Evolutionary conservation across 1,140 invertebrate genomes (phyloP).

Genomic region (Drosophila nigromelanica): DNA sequence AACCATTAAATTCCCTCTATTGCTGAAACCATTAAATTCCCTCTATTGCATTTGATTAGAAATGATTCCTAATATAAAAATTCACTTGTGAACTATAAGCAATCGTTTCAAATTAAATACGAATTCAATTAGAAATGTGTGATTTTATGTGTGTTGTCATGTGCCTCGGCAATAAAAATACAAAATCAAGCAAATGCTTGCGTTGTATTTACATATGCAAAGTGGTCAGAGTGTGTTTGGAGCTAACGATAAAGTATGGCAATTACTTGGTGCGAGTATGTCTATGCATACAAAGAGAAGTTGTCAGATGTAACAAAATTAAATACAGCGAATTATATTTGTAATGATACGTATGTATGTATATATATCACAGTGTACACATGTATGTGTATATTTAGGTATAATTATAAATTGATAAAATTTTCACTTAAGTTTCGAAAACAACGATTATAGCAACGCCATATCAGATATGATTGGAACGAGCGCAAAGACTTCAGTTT

Average conservation of each 20-base stretch:
- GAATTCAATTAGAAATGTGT: constrained; percentile 48
- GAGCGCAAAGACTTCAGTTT: constrained; percentile 11
- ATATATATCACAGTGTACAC: too few relatives aligned
- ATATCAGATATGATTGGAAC: constrained; percentile 19
- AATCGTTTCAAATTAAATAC: constrained; percentile 59
- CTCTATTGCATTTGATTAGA: background rate
- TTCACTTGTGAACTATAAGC: constrained; percentile 15
- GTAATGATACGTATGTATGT: too few relatives aligned
- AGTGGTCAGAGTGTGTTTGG: background rate
- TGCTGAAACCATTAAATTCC: constrained; percentile 30
- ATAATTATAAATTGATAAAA: background rate
- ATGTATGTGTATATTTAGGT: too few relatives aligned
- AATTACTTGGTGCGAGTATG: constrained; percentile 10
- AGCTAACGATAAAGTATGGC: background rate
- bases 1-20: constrained; percentile 25
- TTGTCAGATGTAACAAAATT: too few relatives aligned
- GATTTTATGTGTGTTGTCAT: constrained; percentile 49
- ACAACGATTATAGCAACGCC: background rate
- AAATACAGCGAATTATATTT: too few relatives aligned
- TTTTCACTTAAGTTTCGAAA: background rate
- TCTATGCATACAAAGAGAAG: too few relatives aligned
- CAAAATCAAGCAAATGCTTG: too few relatives aligned
- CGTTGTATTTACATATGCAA: constrained; percentile 9
- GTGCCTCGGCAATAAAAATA: constrained; percentile 54
- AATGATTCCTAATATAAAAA: too few relatives aligned